These are phyloP conservation scores for Pterophyllum scalare DNA, from an alignment of 2,113 vertebrate genomes.

Conservation along the genomic window DNA sequence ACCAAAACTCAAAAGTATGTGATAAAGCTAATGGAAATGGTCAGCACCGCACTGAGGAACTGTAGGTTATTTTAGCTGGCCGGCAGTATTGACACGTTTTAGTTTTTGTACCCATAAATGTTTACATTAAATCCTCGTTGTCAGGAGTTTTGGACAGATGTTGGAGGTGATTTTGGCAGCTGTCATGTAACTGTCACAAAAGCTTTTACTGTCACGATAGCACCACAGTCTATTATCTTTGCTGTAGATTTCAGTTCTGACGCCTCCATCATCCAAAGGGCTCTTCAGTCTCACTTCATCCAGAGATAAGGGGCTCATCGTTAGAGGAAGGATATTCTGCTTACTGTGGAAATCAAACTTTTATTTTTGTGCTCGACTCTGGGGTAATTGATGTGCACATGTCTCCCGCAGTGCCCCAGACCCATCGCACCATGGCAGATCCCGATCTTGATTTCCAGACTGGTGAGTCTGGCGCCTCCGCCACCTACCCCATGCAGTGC, in stretches of 20 bases:
- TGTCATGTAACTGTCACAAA: no score
- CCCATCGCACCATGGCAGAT: constrained; percentile 89
- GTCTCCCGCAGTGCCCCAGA: constrained; percentile 67
- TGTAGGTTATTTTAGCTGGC: no score
- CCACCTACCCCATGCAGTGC: constrained; percentile 96
- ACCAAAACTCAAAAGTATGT: accelerated
- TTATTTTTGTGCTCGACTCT: background rate
- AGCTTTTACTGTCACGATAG: no score
- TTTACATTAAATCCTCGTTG: background rate
- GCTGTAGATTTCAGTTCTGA: no score
- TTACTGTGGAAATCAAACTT: accelerated
- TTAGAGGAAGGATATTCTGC: accelerated
- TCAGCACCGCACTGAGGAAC: no score
- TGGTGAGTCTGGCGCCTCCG: constrained; percentile 93
- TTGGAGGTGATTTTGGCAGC: no score
- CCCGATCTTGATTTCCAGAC: constrained; percentile 91
- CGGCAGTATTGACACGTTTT: no score
- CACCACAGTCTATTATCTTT: no score
- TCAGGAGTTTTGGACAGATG: background rate
- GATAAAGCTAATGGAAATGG: no score
- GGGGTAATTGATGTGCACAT: background rate
- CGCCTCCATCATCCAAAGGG: no score
- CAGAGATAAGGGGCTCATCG: no score
- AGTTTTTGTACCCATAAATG: accelerated
- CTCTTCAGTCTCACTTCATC: no score